Conservation (phyloP, 2,113 vertebrate genomes). For the Dicrurus megarhynchus region DNA sequence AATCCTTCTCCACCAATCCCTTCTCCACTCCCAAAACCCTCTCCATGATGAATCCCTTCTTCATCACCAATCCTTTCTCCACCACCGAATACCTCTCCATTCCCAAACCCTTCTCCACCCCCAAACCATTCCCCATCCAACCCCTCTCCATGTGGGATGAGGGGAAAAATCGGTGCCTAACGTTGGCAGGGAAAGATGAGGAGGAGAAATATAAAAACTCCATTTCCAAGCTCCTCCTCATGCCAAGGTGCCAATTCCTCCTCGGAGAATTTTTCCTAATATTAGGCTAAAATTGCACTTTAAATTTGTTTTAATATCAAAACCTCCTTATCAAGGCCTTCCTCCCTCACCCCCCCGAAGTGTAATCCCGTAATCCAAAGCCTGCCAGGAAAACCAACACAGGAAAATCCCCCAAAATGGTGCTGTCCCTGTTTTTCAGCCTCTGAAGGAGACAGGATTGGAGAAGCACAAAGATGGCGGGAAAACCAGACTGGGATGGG, state of each 20-base stretch:
- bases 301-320: background rate
- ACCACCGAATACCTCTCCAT: accelerated
- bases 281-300: background rate
- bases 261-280: background rate
- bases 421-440: background rate
- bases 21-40: no score
- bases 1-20: background rate
- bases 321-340: background rate
- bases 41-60: no score
- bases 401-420: background rate
- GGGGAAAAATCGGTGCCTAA: background rate
- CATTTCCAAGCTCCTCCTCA: background rate
- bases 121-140: background rate
- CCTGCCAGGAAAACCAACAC: background rate
- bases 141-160: background rate
- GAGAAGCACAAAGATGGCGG: background rate
- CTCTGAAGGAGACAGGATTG: background rate
- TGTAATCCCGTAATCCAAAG: accelerated
- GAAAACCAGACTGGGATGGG: background rate
- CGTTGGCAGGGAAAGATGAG: accelerated
- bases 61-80: background rate
- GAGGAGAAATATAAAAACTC: accelerated
- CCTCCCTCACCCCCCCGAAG: background rate
- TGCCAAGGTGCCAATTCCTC: background rate
- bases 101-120: background rate